These are phyloP conservation scores for Drosophila grimshawi DNA, from an alignment of 1,140 invertebrate genomes.

Conservation along the genomic window DNA sequence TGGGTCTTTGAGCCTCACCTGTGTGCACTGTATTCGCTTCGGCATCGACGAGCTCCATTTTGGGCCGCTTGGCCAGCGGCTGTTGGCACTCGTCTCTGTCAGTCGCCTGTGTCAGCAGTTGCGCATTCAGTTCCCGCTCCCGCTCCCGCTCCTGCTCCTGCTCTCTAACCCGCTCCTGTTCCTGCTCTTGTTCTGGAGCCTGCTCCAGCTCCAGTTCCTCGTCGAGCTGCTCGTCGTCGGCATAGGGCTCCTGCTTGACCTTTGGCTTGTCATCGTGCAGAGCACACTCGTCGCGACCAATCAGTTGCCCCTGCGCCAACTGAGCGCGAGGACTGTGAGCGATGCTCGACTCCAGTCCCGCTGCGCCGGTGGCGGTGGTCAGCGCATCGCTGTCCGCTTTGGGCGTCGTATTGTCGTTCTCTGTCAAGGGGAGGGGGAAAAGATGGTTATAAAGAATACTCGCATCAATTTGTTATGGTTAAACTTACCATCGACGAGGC, in stretches of 20 bases:
- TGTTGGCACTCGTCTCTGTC: slow-evolving; percentile 63
- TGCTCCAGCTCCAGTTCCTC: slow-evolving; percentile 46
- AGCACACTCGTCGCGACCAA: slow-evolving; percentile 37
- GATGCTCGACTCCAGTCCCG: slow-evolving; percentile 7
- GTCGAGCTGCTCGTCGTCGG: slow-evolving; percentile 69
- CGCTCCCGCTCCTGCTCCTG: neutral
- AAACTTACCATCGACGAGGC: slow-evolving; percentile 86
- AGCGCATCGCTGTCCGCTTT: slow-evolving; percentile 61
- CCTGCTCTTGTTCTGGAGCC: slow-evolving; percentile 64
- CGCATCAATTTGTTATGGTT: neutral
- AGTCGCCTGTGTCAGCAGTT: neutral
- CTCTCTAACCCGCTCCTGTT: neutral
- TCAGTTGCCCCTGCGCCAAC: neutral
- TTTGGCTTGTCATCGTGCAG: slow-evolving; percentile 57
- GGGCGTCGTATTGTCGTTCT: slow-evolving; percentile 84
- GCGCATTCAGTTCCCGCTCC: no score
- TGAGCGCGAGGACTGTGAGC: neutral
- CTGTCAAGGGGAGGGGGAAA: slow-evolving; percentile 31
- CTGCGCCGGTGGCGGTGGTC: slow-evolving; percentile 30
- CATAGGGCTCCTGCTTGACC: slow-evolving; percentile 88
- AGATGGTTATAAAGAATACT: no score
- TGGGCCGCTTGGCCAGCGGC: slow-evolving; percentile 88
- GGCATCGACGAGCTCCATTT: slow-evolving; percentile 92
- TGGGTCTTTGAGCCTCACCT: slow-evolving; percentile 87
- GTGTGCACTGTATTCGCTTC: slow-evolving; percentile 95